Conservation (phyloP, 2,888 invertebrate species). For the Nipponacmea schrenckii region DNA sequence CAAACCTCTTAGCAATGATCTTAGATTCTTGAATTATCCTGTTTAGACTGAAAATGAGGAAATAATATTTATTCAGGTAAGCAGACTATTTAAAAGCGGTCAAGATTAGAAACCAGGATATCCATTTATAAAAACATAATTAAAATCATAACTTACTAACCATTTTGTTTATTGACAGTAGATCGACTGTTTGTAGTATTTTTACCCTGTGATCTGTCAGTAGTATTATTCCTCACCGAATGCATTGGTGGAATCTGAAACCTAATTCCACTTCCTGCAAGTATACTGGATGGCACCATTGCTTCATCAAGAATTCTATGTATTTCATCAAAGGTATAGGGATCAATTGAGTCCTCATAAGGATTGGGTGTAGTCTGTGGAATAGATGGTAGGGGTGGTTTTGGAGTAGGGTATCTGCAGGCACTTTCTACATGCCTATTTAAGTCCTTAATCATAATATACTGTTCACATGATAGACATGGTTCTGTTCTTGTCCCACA, state of each 20-base stretch:
- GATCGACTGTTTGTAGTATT: conserved; percentile 35
- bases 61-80: too few relatives aligned
- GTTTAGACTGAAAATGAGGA: too few relatives aligned
- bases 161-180: conserved; percentile 40
- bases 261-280: background rate
- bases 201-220: conserved; percentile 17
- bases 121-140: too few relatives aligned
- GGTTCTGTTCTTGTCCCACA: conserved; percentile 80
- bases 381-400: conserved; percentile 16
- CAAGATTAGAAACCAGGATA: too few relatives aligned
- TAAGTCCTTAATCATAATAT: conserved; percentile 78
- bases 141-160: conserved; percentile 4
- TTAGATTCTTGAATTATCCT: too few relatives aligned
- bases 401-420: conserved; percentile 47
- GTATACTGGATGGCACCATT: conserved; percentile 1
- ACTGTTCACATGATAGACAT: conserved; percentile 77
- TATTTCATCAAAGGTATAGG: conserved; percentile 37
- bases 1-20: too few relatives aligned
- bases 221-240: conserved; percentile 10
- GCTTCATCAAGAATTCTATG: conserved; percentile 27
- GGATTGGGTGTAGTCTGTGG: background rate
- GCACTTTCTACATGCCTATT: conserved; percentile 74
- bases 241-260: background rate
- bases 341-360: conserved; percentile 16
- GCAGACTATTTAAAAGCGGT: too few relatives aligned